phyloP scores from a whole-genome alignment of 1,140 invertebrate genomes.

The Nasonia longicornis region DNA sequence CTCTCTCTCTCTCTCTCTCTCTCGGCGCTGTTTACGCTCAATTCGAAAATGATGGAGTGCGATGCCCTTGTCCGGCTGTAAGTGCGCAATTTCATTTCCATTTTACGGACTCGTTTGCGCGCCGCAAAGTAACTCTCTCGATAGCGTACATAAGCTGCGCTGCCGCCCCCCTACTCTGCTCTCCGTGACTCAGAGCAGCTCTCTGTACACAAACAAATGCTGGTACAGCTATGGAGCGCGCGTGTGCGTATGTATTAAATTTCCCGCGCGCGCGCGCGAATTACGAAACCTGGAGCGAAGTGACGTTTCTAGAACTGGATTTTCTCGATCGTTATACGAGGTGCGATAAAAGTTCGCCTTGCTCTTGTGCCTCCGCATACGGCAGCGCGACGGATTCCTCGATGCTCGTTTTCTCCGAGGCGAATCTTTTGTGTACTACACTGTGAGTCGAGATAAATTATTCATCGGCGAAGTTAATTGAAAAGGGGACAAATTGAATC shows the following conservation, averaged over 20 bases:
- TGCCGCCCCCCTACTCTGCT: background rate
- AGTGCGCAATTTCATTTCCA: conserved; percentile 29
- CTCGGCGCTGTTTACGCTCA: conserved; percentile 6
- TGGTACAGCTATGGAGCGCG: background rate
- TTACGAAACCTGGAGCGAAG: conserved; percentile 3
- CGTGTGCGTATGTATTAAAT: background rate
- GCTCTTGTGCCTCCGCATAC: background rate
- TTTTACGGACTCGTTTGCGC: conserved; percentile 31
- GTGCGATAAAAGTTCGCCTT: background rate
- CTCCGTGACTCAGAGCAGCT: background rate
- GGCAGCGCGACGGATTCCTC: background rate
- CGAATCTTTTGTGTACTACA: no score
- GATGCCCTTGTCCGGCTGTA: conserved; percentile 17
- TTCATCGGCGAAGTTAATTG: no score
- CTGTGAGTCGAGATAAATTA: no score
- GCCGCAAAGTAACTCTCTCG: conserved; percentile 4
- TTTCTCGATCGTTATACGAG: background rate
- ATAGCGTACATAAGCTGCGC: background rate
- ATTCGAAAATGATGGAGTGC: conserved; percentile 23
- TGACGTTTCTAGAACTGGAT: conserved; percentile 37
- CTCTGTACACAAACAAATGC: conserved; percentile 19
- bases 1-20: background rate
- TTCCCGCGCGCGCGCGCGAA: background rate
- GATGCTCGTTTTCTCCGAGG: background rate
- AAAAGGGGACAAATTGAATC: no score